These are phyloP conservation scores for Diplodus puntazzo DNA, from an alignment of 2,797 vertebrate species.

Conservation along the genomic window DNA sequence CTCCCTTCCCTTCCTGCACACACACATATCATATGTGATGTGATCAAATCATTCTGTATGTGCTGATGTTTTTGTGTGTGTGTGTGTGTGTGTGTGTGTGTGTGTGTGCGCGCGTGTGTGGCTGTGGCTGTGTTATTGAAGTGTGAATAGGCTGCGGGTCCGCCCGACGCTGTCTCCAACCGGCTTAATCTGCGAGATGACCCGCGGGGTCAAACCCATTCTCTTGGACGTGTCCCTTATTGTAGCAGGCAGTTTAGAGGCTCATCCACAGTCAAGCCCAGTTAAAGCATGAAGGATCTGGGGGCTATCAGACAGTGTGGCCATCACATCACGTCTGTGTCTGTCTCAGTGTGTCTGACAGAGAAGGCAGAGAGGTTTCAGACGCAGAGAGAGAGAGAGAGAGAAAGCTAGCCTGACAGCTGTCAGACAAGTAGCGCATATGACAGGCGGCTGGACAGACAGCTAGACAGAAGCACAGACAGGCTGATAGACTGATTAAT, in stretches of 20 bases:
- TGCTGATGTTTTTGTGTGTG: conserved; percentile 17
- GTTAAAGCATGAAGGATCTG: conserved; percentile 81
- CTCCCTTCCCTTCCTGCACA: not conserved
- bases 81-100: not conserved
- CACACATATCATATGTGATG: conserved; percentile 16
- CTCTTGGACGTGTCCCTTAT: conserved; percentile 82
- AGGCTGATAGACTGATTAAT: conserved; percentile 55
- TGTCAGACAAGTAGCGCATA: conserved; percentile 71
- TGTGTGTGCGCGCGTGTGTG: conserved; percentile 24
- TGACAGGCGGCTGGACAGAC: conserved; percentile 68
- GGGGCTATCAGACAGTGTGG: conserved; percentile 79
- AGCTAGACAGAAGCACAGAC: conserved; percentile 48
- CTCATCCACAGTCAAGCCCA: conserved; percentile 82
- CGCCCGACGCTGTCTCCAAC: conserved; percentile 56
- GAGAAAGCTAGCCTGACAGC: conserved; percentile 63
- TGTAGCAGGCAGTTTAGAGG: conserved; percentile 80
- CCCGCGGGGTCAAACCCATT: conserved; percentile 84
- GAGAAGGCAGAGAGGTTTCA: conserved; percentile 65
- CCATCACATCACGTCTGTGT: conserved; percentile 82
- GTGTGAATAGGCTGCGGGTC: conserved; percentile 68
- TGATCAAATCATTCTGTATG: conserved; percentile 56
- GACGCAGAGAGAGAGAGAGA: conserved; percentile 22
- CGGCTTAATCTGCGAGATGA: conserved; percentile 78
- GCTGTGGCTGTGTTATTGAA: conserved; percentile 54
- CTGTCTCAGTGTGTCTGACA: conserved; percentile 77